These are phyloP conservation scores for Lamellibrachia satsuma DNA, from an alignment of 2,888 invertebrate genomes.

Conservation along the genomic window DNA sequence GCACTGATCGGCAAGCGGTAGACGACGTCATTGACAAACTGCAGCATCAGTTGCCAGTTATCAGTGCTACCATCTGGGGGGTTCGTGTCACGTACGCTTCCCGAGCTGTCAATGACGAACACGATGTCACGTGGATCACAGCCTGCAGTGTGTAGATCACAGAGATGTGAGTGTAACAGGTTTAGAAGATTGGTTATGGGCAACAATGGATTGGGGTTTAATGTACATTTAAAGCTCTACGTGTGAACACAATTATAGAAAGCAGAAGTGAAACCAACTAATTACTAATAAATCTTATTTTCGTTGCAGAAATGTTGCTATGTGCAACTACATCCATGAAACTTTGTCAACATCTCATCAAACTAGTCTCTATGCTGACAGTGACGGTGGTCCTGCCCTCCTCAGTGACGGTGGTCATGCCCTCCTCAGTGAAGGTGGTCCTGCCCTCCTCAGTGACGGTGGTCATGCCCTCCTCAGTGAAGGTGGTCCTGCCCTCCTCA, in stretches of 20 bases:
- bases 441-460: no score
- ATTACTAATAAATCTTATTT: no score
- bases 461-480: no score
- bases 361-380: neutral
- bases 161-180: neutral
- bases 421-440: no score
- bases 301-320: no score
- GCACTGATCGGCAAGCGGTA: slow-evolving; percentile 23
- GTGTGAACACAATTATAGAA: no score
- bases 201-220: no score
- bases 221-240: no score
- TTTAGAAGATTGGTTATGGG: neutral
- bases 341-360: neutral
- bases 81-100: slow-evolving; percentile 33
- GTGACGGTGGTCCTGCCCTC: no score
- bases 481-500: no score
- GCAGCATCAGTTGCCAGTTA: slow-evolving; percentile 31
- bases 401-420: no score
- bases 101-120: slow-evolving; percentile 36
- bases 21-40: slow-evolving; percentile 29
- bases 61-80: slow-evolving; percentile 29
- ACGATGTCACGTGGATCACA: slow-evolving; percentile 27
- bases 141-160: neutral
- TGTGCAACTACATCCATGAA: neutral
- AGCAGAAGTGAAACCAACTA: no score